A percentile compares a stretch with the other conserved stretches of the same genome.
Conservation (phyloP, 30 jellyfish, hydroid and myxozoan species). For the Chironex yamaguchii region DNA sequence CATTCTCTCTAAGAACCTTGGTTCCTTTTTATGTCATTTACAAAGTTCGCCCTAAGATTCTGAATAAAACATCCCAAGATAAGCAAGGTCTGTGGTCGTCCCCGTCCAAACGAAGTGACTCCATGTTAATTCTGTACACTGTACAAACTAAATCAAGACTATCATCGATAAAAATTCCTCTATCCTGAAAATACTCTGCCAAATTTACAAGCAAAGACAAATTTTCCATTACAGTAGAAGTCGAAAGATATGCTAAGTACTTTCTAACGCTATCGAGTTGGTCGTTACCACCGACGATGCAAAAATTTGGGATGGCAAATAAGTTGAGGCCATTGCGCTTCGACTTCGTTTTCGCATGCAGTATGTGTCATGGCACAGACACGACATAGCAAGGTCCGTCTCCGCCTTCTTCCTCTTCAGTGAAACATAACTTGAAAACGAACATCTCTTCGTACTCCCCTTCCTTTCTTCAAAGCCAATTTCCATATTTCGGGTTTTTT, state of each 20-base stretch:
- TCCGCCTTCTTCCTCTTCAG: slow-evolving; percentile 36
- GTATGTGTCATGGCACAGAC: not conserved
- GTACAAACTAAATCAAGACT: not conserved
- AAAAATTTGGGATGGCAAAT: not conserved
- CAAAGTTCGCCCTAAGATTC: too few relatives aligned
- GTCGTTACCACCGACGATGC: not conserved
- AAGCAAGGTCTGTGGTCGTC: not conserved
- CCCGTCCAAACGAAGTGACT: not conserved
- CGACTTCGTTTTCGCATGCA: not conserved
- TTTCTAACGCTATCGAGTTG: not conserved
- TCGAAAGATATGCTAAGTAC: not conserved
- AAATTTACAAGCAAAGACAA: too few relatives aligned
- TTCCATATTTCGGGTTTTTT: slow-evolving; percentile 64
- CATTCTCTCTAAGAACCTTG: too few relatives aligned
- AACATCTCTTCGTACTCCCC: not conserved
- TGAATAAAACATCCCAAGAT: too few relatives aligned
- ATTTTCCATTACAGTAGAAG: too few relatives aligned
- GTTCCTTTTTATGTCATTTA: too few relatives aligned
- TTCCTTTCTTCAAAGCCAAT: slow-evolving; percentile 18
- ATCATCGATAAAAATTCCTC: not conserved
- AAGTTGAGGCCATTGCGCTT: not conserved
- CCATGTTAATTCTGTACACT: not conserved
- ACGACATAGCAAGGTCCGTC: slow-evolving; percentile 12
- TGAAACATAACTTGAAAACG: slow-evolving; percentile 26
- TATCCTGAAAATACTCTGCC: not conserved